phyloP scores from a whole-genome alignment of 2,888 invertebrate species.

The Athalia rosae region DNA sequence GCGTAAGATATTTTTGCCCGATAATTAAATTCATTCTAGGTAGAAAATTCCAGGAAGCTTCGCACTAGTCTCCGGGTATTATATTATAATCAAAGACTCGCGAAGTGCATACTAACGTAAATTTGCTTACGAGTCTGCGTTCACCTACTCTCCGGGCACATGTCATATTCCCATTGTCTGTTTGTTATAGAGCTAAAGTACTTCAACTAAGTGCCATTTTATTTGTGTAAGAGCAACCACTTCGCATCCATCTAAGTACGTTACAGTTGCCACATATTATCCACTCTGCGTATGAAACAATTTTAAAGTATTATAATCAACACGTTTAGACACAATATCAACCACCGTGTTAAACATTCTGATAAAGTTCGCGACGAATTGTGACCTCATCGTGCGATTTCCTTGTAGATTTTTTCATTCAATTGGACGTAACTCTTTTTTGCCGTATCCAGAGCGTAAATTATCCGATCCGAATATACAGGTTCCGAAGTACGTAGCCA shows the following conservation, averaged over 20 bases:
- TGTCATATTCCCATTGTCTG: constrained; percentile 73
- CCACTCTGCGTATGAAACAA: no score
- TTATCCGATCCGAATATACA: background rate
- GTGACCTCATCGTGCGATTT: background rate
- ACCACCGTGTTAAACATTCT: constrained; percentile 9
- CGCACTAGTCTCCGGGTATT: background rate
- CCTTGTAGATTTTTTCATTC: background rate
- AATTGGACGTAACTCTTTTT: background rate
- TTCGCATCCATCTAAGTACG: constrained; percentile 55
- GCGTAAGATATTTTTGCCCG: background rate
- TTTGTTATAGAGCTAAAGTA: constrained; percentile 67
- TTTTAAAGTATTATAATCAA: no score
- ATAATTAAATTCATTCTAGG: background rate
- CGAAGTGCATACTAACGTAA: constrained; percentile 62
- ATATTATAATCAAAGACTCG: constrained; percentile 38
- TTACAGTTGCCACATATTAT: no score
- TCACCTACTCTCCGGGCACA: constrained; percentile 63
- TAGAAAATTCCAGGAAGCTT: constrained; percentile 1
- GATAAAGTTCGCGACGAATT: constrained; percentile 12
- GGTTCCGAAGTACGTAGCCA: background rate
- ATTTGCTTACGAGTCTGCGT: constrained; percentile 67
- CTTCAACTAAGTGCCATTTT: constrained; percentile 71
- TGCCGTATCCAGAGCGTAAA: background rate
- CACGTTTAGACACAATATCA: no score
- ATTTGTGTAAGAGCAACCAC: constrained; percentile 72